phyloP scores from a whole-genome alignment of 1,140 invertebrate species.

The Hydropsyche tenuis region DNA sequence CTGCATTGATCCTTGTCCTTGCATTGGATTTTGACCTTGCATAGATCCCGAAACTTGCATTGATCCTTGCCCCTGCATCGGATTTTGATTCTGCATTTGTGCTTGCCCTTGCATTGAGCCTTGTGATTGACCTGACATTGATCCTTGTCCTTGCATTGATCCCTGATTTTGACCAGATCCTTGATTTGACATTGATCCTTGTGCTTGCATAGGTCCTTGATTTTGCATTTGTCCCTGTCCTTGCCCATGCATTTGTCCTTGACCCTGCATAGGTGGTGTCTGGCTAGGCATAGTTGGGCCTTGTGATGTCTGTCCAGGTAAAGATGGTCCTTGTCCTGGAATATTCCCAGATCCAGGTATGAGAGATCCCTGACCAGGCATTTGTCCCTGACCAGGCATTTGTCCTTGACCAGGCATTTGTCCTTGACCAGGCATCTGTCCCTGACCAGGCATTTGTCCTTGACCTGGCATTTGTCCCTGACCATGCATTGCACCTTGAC shows the following conservation, averaged over 20 bases:
- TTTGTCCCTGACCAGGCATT: conserved; percentile 36
- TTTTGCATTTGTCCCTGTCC: conserved; percentile 35
- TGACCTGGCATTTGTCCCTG: conserved; percentile 6
- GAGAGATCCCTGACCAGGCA: conserved; percentile 45
- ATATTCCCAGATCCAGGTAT: conserved; percentile 38
- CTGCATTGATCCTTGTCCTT: conserved; percentile 43
- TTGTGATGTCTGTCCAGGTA: conserved; percentile 50
- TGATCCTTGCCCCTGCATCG: conserved; percentile 19
- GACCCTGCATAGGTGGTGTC: conserved; percentile 42
- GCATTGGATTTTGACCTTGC: background rate
- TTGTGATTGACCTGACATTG: conserved; percentile 31
- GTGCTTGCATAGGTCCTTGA: background rate
- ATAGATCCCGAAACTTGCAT: conserved; percentile 14
- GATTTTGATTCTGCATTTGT: conserved; percentile 2
- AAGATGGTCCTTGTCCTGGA: conserved; percentile 41
- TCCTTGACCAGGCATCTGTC: conserved; percentile 44
- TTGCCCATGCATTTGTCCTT: conserved; percentile 31
- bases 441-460: conserved; percentile 31
- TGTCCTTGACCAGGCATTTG: conserved; percentile 45
- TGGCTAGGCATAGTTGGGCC: conserved; percentile 42
- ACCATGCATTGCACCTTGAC: conserved; percentile 50
- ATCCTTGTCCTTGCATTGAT: conserved; percentile 31
- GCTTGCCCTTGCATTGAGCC: conserved; percentile 14
- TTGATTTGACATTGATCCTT: conserved; percentile 11
- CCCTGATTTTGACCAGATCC: conserved; percentile 11